These are phyloP conservation scores for Melikaiella ostensackeni DNA, from an alignment of 2,888 invertebrate genomes.

Conservation along the genomic window DNA sequence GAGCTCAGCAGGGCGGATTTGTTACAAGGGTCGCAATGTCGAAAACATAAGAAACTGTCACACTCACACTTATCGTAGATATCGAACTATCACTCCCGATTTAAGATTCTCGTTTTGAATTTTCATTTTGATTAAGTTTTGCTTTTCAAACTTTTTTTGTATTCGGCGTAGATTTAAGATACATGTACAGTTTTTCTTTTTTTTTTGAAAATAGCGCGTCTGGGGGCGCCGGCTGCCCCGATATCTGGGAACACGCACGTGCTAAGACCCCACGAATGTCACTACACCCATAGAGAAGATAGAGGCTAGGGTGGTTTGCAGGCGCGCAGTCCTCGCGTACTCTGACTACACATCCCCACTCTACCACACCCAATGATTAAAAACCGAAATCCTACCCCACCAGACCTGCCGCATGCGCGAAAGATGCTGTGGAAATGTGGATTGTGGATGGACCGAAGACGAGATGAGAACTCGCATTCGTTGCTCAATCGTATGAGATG, in stretches of 20 bases:
- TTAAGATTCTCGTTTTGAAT: background rate
- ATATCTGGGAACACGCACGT: constrained; percentile 54
- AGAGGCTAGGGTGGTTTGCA: constrained; percentile 46
- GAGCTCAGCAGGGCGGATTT: background rate
- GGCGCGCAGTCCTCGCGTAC: constrained; percentile 50
- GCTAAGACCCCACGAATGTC: constrained; percentile 55
- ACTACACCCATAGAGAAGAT: constrained; percentile 54
- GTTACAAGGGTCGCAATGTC: background rate
- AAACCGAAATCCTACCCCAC: constrained; percentile 66
- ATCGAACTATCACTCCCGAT: constrained; percentile 12
- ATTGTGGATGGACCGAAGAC: constrained; percentile 48
- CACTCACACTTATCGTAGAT: constrained; percentile 20
- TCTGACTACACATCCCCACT: constrained; percentile 60
- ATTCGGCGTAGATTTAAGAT: background rate
- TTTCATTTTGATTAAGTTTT: background rate
- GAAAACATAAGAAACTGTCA: background rate
- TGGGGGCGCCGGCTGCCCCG: constrained; percentile 44
- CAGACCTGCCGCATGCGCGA: constrained; percentile 44
- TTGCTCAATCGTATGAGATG: constrained; percentile 26
- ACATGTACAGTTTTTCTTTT: background rate
- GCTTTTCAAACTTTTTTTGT: background rate
- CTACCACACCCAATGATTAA: constrained; percentile 73
- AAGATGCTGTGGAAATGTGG: constrained; percentile 41
- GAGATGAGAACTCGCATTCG: constrained; percentile 38
- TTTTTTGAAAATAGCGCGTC: constrained; percentile 38